phyloP scores from a whole-genome alignment of 2,797 vertebrate genomes.

The Rhincodon typus region DNA sequence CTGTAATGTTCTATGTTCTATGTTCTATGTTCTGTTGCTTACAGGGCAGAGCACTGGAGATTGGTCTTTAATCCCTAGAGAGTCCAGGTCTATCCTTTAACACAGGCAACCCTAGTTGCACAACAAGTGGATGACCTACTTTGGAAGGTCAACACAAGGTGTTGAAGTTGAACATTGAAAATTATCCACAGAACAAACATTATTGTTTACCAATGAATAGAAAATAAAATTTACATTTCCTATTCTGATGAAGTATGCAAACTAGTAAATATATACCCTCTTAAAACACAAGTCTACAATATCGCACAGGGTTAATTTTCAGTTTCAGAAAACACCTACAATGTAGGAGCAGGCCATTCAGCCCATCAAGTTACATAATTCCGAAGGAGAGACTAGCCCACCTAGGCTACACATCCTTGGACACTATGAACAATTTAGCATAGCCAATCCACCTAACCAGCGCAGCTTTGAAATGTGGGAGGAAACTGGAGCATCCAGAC shows the following conservation, averaged over 20 bases:
- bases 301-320: neutral
- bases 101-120: neutral
- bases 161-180: neutral
- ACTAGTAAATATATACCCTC: neutral
- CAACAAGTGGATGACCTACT: neutral
- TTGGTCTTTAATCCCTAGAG: neutral
- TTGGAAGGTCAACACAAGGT: neutral
- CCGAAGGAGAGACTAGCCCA: no score
- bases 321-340: neutral
- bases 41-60: neutral
- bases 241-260: neutral
- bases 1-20: no score
- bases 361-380: no score
- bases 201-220: neutral
- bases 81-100: neutral
- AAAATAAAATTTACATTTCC: neutral
- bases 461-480: no score
- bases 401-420: no score
- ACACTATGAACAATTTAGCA: no score
- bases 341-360: no score
- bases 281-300: neutral
- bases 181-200: neutral
- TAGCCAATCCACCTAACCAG: no score
- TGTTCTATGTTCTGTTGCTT: no score
- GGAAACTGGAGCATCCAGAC: no score